Percentiles rank a stretch among this genome's conserved stretches.
These are phyloP conservation scores for Prochilodus magdalenae DNA, from an alignment of 2,113 vertebrate species.

Conservation along the genomic window DNA sequence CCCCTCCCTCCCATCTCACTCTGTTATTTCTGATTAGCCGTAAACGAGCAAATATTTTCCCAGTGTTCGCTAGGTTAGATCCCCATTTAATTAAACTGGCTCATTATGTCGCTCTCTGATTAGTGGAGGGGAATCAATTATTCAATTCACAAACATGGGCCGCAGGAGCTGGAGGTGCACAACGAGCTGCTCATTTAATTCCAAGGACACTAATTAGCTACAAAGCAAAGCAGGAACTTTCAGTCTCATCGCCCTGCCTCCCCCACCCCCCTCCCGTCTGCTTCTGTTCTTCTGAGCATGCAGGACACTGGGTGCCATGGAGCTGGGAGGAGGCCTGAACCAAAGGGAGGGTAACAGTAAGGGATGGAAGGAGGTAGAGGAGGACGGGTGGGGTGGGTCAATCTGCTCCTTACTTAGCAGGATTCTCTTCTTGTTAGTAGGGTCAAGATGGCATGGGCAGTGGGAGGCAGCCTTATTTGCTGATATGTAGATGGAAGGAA, in stretches of 20 bases:
- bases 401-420: constrained; percentile 87
- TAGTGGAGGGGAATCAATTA: constrained; percentile 99
- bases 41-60: constrained; percentile 99
- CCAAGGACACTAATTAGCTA: constrained; percentile 99
- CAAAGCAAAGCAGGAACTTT: constrained; percentile 98
- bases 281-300: constrained; percentile 81
- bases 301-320: constrained; percentile 71
- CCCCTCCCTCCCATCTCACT: constrained; percentile 59
- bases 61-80: constrained; percentile 98
- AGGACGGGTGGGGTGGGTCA: constrained; percentile 67
- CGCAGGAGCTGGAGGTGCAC: constrained; percentile 94
- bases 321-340: constrained; percentile 47
- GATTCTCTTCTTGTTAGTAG: constrained; percentile 85
- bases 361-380: constrained; percentile 48
- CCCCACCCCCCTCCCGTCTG: constrained; percentile 68
- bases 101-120: constrained; percentile 99
- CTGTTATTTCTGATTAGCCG: constrained; percentile 91
- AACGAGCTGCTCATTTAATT: constrained; percentile 98
- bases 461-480: constrained; percentile 76
- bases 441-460: constrained; percentile 87
- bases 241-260: constrained; percentile 44
- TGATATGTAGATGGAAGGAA: constrained; percentile 91
- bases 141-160: constrained; percentile 99
- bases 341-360: constrained; percentile 51
- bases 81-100: constrained; percentile 99